Evolutionary conservation across 2,797 vertebrate genomes (phyloP).

Genomic region (Anguilla megastoma): DNA sequence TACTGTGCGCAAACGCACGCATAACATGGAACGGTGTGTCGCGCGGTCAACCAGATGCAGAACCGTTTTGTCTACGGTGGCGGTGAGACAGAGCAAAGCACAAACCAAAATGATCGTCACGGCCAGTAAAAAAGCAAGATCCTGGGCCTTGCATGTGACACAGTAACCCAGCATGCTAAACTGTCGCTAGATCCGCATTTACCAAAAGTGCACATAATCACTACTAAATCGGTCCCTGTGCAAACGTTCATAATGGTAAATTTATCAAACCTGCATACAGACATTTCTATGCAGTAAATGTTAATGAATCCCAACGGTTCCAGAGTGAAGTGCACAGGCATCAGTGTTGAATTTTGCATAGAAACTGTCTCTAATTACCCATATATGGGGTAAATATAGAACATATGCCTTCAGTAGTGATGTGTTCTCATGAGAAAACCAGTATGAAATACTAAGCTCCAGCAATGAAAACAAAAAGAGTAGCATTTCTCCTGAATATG

Average conservation of each 20-base stretch:
- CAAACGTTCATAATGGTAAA: not conserved
- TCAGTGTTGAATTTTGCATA: not conserved
- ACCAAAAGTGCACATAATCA: not conserved
- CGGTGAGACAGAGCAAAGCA: not conserved
- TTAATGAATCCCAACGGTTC: not conserved
- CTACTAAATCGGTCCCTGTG: not conserved
- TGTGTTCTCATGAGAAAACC: not conserved
- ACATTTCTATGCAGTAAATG: not conserved
- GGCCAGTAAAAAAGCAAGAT: not conserved
- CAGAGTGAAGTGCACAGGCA: not conserved
- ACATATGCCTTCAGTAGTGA: not conserved
- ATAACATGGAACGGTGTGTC: not conserved
- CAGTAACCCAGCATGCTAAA: not conserved
- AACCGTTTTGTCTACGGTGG: not conserved
- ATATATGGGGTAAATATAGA: not conserved
- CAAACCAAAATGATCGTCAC: not conserved
- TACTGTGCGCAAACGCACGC: not conserved
- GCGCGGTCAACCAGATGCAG: not conserved
- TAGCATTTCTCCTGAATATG: not conserved
- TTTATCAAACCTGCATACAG: not conserved
- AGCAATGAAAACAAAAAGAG: not conserved
- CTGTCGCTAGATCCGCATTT: not conserved
- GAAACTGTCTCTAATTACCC: slow-evolving; percentile 1
- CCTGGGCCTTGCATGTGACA: not conserved
- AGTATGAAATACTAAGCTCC: not conserved